Evolutionary conservation across 2,888 invertebrate species (phyloP).

Genomic region (Balanococcus diminutus): DNA sequence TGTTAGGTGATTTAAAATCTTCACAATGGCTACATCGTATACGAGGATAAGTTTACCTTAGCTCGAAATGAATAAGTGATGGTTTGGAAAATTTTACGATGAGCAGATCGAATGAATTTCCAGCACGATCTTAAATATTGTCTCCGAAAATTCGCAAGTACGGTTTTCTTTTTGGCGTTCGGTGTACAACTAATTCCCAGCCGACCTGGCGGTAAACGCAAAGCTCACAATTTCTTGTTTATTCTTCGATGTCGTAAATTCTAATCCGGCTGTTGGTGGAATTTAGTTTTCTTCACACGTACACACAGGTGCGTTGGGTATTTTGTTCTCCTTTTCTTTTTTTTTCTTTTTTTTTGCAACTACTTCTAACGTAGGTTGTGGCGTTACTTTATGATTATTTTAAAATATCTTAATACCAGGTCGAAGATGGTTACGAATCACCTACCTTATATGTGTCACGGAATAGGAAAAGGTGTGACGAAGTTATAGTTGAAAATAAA

Average conservation of each 20-base stretch:
- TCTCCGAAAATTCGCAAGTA: conserved; percentile 17
- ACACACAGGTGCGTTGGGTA: not conserved
- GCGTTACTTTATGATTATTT: not conserved
- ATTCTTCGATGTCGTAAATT: conserved; percentile 27
- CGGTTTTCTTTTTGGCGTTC: conserved; percentile 19
- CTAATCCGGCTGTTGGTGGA: conserved; percentile 6
- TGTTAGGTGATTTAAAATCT: not conserved
- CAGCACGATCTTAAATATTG: conserved; percentile 46
- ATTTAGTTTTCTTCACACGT: conserved; percentile 43
- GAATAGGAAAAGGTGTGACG: no score
- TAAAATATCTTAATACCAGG: not conserved
- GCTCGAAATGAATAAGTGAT: conserved; percentile 9
- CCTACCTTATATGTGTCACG: no score
- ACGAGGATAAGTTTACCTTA: not conserved
- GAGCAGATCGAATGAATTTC: conserved; percentile 38
- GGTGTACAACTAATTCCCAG: conserved; percentile 45
- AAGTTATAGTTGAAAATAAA: no score
- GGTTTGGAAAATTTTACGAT: conserved; percentile 37
- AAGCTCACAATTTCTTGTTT: conserved; percentile 28
- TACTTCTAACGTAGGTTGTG: not conserved
- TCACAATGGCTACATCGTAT: not conserved
- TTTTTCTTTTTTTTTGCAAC: not conserved
- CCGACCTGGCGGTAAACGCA: not conserved
- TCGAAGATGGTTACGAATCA: no score
- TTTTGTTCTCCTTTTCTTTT: not conserved